Evolutionary conservation across 2,797 vertebrate species (phyloP), one percentile per base, ranked within the genome.

Genomic region (Alectoris magna): DNA sequence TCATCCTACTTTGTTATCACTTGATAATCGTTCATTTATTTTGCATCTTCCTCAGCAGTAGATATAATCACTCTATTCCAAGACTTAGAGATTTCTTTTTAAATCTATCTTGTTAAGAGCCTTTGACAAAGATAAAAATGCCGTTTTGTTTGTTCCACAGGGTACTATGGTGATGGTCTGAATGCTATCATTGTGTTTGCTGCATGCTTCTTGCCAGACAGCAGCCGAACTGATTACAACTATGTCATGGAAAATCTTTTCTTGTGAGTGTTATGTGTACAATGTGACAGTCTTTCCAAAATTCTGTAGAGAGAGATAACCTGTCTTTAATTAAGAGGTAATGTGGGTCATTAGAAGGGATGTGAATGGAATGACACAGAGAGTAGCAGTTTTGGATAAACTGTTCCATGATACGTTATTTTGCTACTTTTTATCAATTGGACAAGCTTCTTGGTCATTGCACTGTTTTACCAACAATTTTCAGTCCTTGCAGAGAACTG

Each of bases 221-320:
- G 99, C 94, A 98, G 98, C 97, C 98, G 98, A 94, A 98, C 98
- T 46, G 99, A 99, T 96, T 99, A 99, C 97, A 98, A 99, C 85
- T 99, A 99, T 97, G 98, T 99, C 95, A 99, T 99, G 99, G 99
- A 99, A 97, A 99, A 99, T 96, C 99, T 99, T 97, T 99, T 99
- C 96, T 98, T 99, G 99, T 99, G 96, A 99, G 99, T 99, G 88
- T 93, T 95, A 79, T n/a, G 38, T 59, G 74, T 94, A 84, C 79
- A 86, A 26, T 87, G 41, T 90, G 55, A 71, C 85, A 93, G 70
- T 87, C 59, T 90, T 96, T 44, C 90, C 72, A 36, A 49, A 94
- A 87, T 90, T 88, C 38, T 60, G 34, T 68, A 82, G 49, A 71
- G 44, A 90, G 91, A 92, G 43, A 89, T 87, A 96, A 88, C 48